Conservation (phyloP, 1,140 invertebrate genomes). For the Drosophila sechellia region DNA sequence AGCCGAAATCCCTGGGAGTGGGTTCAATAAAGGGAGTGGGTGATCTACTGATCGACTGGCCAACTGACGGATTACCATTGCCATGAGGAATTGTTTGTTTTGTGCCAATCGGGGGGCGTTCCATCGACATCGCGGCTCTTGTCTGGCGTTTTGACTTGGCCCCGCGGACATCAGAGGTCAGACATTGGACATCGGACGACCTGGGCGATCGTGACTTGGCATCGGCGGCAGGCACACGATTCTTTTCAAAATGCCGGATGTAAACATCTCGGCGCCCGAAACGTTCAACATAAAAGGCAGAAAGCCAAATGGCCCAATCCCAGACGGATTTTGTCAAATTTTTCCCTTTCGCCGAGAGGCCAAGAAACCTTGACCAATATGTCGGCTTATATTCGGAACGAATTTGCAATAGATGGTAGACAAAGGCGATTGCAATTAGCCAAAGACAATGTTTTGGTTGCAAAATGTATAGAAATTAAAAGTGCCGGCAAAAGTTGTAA, state of each 20-base stretch:
- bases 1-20: background rate
- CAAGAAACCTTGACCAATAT: constrained; percentile 78
- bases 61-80: constrained; percentile 27
- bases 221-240: constrained; percentile 74
- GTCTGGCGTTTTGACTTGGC: constrained; percentile 19
- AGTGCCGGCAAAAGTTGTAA: constrained; percentile 42
- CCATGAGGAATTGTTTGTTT: constrained; percentile 31
- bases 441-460: constrained; percentile 69
- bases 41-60: constrained; percentile 39
- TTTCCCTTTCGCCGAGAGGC: constrained; percentile 70
- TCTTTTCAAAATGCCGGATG: constrained; percentile 77
- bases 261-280: constrained; percentile 28
- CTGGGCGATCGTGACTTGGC: constrained; percentile 66
- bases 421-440: constrained; percentile 70
- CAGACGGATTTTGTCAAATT: constrained; percentile 67
- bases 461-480: constrained; percentile 68
- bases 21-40: constrained; percentile 3
- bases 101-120: constrained; percentile 48
- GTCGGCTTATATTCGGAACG: constrained; percentile 53
- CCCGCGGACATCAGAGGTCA: constrained; percentile 56
- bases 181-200: constrained; percentile 38
- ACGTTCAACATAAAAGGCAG: constrained; percentile 24
- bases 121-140: constrained; percentile 51
- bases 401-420: constrained; percentile 62
- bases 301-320: constrained; percentile 29